A percentile compares a stretch with the other conserved stretches of the same genome.
Conservation (phyloP, 53 echinoderm and acorn worm species). For the Henricia sp. region DNA sequence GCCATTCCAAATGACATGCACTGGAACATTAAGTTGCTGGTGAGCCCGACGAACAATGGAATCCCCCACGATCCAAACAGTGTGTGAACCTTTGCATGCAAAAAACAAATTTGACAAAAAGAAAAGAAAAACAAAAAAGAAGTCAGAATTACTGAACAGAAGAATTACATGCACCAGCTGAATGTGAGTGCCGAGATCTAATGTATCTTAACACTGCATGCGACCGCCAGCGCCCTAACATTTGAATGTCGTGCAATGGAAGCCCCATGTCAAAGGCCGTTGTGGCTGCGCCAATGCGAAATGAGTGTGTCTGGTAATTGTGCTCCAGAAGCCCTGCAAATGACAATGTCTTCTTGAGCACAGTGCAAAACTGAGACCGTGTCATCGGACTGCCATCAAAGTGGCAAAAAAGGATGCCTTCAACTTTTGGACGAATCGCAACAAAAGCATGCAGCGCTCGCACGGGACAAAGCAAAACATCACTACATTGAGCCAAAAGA, state of each 20-base stretch:
- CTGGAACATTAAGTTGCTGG: background rate
- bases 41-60: slow-evolving; percentile 1
- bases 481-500: too few species aligned
- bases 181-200: too few species aligned
- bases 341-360: background rate
- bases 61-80: slow-evolving; percentile 17
- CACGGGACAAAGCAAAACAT: background rate
- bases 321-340: background rate
- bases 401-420: background rate
- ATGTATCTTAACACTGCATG: slow-evolving; percentile 14
- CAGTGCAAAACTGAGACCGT: background rate
- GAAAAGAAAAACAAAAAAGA: background rate
- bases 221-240: slow-evolving; percentile 14
- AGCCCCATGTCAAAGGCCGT: background rate
- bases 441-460: background rate
- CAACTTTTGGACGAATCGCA: background rate
- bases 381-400: slow-evolving; percentile 5
- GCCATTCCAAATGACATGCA: slow-evolving; percentile 2
- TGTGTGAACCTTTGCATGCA: background rate
- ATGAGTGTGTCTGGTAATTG: background rate
- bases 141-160: background rate
- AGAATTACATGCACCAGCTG: too few species aligned
- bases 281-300: slow-evolving; percentile 5
- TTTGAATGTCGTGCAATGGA: background rate
- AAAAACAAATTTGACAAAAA: background rate